phyloP scores from a whole-genome alignment of 2,888 invertebrate genomes.

The Dione vanillae region DNA sequence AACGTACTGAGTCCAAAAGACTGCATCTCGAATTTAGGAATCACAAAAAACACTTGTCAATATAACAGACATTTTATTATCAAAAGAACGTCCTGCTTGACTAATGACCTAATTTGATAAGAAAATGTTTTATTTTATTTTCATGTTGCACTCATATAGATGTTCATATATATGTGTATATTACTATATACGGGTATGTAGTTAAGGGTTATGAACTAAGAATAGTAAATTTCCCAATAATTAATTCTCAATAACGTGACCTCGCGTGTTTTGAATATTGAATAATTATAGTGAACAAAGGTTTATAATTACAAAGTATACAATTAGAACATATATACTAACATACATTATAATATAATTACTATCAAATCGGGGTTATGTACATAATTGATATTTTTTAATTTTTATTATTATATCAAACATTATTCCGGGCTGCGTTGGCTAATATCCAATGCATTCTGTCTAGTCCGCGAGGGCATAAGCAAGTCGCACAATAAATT shows the following conservation, averaged over 20 bases:
- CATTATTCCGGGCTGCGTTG: not conserved
- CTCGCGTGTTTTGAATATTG: slow-evolving; percentile 28
- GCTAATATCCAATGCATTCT: slow-evolving; percentile 3
- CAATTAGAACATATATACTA: slow-evolving; percentile 16
- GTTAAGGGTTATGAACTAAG: not conserved
- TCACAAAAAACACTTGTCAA: not conserved
- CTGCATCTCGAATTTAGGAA: not conserved
- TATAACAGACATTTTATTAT: not conserved
- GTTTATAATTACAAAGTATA: slow-evolving; percentile 28
- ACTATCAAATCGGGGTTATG: too few species aligned
- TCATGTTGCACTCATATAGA: not conserved
- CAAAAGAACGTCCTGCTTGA: not conserved
- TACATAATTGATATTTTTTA: not conserved
- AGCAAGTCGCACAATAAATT: not conserved
- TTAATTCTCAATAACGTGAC: slow-evolving; percentile 19
- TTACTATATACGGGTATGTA: not conserved
- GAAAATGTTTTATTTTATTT: not conserved
- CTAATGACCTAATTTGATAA: not conserved
- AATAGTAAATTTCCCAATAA: slow-evolving; percentile 12
- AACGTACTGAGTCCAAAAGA: too few species aligned
- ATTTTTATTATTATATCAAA: not conserved
- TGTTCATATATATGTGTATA: not conserved
- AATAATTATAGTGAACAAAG: slow-evolving; percentile 34
- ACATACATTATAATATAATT: not conserved
- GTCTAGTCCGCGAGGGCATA: not conserved